A percentile compares a stretch with the other conserved stretches of the same genome.
Conservation (phyloP, 1,140 invertebrate species). For the Macrobrachium nipponense region DNA sequence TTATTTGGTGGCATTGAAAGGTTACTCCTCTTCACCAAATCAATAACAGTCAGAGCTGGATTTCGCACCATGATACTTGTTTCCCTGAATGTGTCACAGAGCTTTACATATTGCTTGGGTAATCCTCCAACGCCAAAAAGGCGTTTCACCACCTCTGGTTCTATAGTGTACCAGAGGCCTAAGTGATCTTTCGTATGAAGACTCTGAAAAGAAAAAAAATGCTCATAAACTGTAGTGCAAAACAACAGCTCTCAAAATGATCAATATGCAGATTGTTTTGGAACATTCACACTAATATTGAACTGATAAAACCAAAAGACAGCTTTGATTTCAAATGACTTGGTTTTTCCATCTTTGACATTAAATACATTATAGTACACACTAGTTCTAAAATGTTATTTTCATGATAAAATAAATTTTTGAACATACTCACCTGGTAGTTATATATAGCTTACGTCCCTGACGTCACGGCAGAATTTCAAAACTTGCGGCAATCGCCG, state of each 20-base stretch:
- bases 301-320: too few species aligned
- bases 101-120: conserved; percentile 7
- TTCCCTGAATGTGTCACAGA: conserved; percentile 25
- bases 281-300: too few species aligned
- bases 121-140: conserved; percentile 28
- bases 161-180: conserved; percentile 46
- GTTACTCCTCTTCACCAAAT: conserved; percentile 14
- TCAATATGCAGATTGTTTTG: too few species aligned
- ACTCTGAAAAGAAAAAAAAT: conserved; percentile 19
- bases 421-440: too few species aligned
- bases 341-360: too few species aligned
- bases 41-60: conserved; percentile 36
- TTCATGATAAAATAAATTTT: too few species aligned
- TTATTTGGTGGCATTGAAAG: conserved; percentile 47
- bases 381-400: too few species aligned
- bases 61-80: conserved; percentile 39
- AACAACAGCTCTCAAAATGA: background rate
- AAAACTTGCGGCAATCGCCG: too few species aligned
- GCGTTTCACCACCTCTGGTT: conserved; percentile 19
- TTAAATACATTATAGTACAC: too few species aligned
- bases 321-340: too few species aligned
- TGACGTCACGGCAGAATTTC: too few species aligned
- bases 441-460: too few species aligned
- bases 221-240: background rate
- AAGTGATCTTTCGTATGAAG: conserved; percentile 34